phyloP scores from a whole-genome alignment of 2,113 vertebrate species.

The Garra rufa region DNA sequence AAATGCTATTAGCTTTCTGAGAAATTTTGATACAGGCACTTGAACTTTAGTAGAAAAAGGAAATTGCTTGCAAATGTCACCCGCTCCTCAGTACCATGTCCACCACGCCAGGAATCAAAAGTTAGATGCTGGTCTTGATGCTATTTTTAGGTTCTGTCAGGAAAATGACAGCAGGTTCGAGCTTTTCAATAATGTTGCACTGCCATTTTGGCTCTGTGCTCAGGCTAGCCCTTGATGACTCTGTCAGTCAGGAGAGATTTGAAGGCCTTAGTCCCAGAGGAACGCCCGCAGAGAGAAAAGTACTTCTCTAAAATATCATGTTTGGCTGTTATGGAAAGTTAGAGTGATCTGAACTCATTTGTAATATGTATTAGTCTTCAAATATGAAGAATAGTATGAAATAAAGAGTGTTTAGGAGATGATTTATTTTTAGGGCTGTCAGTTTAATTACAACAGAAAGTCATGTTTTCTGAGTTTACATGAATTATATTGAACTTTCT shows the following conservation, averaged over 20 bases:
- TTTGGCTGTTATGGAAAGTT: constrained; percentile 2
- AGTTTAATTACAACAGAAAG: no score
- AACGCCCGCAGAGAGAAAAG: not conserved
- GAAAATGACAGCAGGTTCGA: constrained; percentile 66
- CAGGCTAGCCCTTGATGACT: constrained; percentile 66
- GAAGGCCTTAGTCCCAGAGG: constrained; percentile 28
- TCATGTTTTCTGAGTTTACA: not conserved
- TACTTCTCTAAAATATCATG: not conserved
- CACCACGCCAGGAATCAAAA: constrained; percentile 48
- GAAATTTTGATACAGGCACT: constrained; percentile 63
- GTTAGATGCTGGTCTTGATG: constrained; percentile 57
- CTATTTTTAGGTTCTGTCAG: constrained; percentile 68
- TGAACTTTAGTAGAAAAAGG: constrained; percentile 71
- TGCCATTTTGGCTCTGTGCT: constrained; percentile 59
- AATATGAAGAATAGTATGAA: not conserved
- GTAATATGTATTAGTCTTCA: not conserved
- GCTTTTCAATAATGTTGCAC: constrained; percentile 64
- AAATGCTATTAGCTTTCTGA: constrained; percentile 64
- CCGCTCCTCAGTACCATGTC: constrained; percentile 50
- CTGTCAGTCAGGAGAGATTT: constrained; percentile 64
- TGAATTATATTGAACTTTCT: no score
- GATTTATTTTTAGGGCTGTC: not conserved
- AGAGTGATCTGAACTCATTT: not conserved
- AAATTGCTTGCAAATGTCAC: constrained; percentile 79
- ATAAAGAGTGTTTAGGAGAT: not conserved